A percentile compares a stretch with the other conserved stretches of the same genome.
phyloP scores from a whole-genome alignment of 2,797 vertebrate species.

The Enteromius thamalakanensis region DNA sequence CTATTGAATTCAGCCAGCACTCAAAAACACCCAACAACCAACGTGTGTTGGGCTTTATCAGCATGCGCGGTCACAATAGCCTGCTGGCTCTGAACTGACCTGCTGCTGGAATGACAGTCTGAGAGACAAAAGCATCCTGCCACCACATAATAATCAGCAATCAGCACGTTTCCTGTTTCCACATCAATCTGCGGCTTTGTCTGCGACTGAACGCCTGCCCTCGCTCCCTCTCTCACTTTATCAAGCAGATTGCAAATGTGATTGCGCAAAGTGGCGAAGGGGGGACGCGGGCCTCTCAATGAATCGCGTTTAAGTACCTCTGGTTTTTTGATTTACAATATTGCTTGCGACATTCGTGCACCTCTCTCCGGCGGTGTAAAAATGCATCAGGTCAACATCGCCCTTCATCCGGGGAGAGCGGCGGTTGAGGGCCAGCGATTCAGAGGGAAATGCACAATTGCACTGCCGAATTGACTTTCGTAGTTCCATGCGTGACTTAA shows the following conservation, averaged over 20 bases:
- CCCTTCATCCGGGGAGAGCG: conserved; percentile 17
- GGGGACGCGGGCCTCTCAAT: conserved; percentile 29
- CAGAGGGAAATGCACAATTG: conserved; percentile 49
- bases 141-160: conserved; percentile 57
- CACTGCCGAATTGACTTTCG: conserved; percentile 41
- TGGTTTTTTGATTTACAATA: conserved; percentile 61
- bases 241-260: conserved; percentile 60
- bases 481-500: conserved; percentile 25
- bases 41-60: conserved; percentile 39
- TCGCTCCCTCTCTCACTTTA: conserved; percentile 49
- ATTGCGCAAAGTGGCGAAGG: conserved; percentile 47
- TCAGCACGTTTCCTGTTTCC: conserved; percentile 49
- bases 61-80: conserved; percentile 44
- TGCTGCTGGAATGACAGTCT: conserved; percentile 58
- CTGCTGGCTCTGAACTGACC: conserved; percentile 51
- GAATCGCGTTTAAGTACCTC: conserved; percentile 55
- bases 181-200: conserved; percentile 45
- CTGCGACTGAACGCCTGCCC: conserved; percentile 21
- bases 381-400: conserved; percentile 47
- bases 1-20: conserved; percentile 51
- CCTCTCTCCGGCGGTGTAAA: conserved; percentile 34
- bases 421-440: conserved; percentile 33
- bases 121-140: conserved; percentile 58
- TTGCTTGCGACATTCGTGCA: conserved; percentile 51
- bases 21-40: conserved; percentile 28